Conservation (phyloP, 2,888 invertebrate species). For the Rhamnusium bicolor region DNA sequence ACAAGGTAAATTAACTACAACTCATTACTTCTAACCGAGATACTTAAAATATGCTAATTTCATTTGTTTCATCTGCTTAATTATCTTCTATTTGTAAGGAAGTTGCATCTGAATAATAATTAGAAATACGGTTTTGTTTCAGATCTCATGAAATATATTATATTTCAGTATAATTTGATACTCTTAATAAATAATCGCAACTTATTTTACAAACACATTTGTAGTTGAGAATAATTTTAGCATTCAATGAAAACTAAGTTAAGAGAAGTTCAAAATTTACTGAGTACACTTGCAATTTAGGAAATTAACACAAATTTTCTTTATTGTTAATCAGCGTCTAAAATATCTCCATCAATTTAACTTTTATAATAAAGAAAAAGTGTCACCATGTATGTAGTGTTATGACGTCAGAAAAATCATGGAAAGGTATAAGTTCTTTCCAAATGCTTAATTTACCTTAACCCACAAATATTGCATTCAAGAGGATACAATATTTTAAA, state of each 20-base stretch:
- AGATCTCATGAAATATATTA: constrained; percentile 2
- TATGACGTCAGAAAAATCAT: no score
- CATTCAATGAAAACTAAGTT: not conserved
- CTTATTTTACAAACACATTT: constrained; percentile 13
- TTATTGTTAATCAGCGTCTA: not conserved
- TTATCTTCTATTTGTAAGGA: constrained; percentile 40
- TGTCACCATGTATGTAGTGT: no score
- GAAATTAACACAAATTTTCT: not conserved
- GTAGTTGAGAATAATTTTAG: not conserved
- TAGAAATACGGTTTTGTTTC: constrained; percentile 17
- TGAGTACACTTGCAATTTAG: not conserved
- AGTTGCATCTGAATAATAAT: constrained; percentile 11
- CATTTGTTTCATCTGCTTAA: constrained; percentile 43
- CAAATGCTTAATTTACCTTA: no score
- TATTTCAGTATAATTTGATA: constrained; percentile 19
- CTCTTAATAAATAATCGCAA: not conserved
- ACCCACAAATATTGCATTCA: no score
- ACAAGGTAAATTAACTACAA: constrained; percentile 35
- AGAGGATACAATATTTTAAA: no score
- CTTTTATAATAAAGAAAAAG: no score
- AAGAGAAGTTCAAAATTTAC: constrained; percentile 2
- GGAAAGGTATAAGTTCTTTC: no score
- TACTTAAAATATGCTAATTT: constrained; percentile 43
- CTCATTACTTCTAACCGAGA: constrained; percentile 42
- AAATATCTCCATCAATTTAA: no score